Percentiles rank a stretch among this genome's conserved stretches.
These are phyloP conservation scores for Ooceraea biroi DNA, from an alignment of 1,140 invertebrate species.

Conservation along the genomic window DNA sequence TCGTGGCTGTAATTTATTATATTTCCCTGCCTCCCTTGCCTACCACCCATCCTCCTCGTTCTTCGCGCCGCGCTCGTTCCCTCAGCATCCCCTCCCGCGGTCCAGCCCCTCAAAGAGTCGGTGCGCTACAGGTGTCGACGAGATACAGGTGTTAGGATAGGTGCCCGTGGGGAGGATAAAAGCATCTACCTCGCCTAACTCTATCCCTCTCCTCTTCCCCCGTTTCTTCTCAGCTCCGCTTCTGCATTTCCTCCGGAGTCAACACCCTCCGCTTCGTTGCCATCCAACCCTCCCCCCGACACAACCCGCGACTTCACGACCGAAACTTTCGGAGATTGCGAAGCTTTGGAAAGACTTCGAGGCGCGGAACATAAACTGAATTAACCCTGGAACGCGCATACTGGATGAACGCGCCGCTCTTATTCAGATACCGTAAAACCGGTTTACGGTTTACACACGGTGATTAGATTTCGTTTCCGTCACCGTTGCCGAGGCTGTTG, in stretches of 20 bases:
- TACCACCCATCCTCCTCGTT: slow-evolving; percentile 5
- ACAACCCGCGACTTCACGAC: slow-evolving; percentile 37
- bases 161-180: slow-evolving; percentile 68
- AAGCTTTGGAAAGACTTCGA: slow-evolving; percentile 62
- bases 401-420: slow-evolving; percentile 14
- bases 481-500: not conserved
- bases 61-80: slow-evolving; percentile 56
- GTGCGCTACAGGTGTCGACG: slow-evolving; percentile 84
- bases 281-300: not conserved
- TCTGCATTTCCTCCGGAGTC: slow-evolving; percentile 17
- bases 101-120: slow-evolving; percentile 63
- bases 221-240: slow-evolving; percentile 1
- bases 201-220: not conserved
- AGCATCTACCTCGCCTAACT: slow-evolving; percentile 48
- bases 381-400: slow-evolving; percentile 53
- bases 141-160: slow-evolving; percentile 80
- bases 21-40: slow-evolving; percentile 62
- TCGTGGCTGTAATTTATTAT: slow-evolving; percentile 81
- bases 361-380: slow-evolving; percentile 60
- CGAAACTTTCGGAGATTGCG: slow-evolving; percentile 69
- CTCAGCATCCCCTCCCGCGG: slow-evolving; percentile 12
- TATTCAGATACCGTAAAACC: slow-evolving; percentile 19
- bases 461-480: not conserved
- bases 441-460: not conserved
- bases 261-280: not conserved